phyloP scores from a whole-genome alignment of 2,888 invertebrate species.

The Onchidella celtica region DNA sequence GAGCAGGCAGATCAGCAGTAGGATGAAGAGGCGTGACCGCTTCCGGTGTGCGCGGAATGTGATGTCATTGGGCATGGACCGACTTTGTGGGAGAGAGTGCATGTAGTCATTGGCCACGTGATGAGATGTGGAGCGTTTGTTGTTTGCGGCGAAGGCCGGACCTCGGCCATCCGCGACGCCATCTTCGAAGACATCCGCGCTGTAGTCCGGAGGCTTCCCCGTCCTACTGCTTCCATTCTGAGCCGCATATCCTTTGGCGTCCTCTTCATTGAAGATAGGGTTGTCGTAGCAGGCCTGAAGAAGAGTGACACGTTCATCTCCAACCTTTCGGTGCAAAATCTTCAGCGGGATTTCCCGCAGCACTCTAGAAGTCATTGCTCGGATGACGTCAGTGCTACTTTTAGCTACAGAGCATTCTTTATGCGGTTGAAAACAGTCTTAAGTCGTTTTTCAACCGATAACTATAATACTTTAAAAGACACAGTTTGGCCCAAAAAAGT shows the following conservation, averaged over 20 bases:
- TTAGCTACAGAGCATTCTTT: too few species aligned
- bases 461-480: too few species aligned
- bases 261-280: slow-evolving; percentile 68
- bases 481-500: too few species aligned
- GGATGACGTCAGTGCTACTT: background rate
- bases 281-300: slow-evolving; percentile 76
- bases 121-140: slow-evolving; percentile 32
- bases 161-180: slow-evolving; percentile 53
- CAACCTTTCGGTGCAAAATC: slow-evolving; percentile 57
- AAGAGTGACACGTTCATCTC: slow-evolving; percentile 70
- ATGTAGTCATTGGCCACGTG: slow-evolving; percentile 57
- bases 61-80: slow-evolving; percentile 45
- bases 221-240: slow-evolving; percentile 48
- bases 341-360: slow-evolving; percentile 57
- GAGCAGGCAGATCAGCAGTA: slow-evolving; percentile 48
- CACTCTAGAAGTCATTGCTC: slow-evolving; percentile 30
- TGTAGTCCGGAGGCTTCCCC: slow-evolving; percentile 52
- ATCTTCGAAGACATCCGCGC: slow-evolving; percentile 53
- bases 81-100: slow-evolving; percentile 50
- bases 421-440: too few species aligned
- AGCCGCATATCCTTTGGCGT: slow-evolving; percentile 38
- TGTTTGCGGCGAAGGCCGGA: slow-evolving; percentile 23
- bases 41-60: slow-evolving; percentile 51
- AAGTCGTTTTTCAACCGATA: too few species aligned
- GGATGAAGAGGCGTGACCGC: slow-evolving; percentile 45